Percentiles rank a stretch among this genome's conserved stretches.
Conservation (phyloP, 2,888 invertebrate species). For the Slavum lentiscoides region DNA sequence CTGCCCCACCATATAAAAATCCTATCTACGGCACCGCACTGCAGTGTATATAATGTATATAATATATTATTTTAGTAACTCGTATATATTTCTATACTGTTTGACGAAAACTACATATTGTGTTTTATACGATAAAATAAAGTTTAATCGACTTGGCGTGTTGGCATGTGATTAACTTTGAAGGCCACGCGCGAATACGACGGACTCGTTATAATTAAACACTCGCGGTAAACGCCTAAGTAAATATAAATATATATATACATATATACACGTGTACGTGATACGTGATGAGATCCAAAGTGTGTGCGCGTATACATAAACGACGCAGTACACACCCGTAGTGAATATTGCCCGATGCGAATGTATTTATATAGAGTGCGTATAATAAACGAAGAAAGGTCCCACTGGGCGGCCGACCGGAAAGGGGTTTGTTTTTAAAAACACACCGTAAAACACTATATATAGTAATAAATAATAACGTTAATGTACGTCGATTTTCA, state of each 20-base stretch:
- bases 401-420: too few relatives aligned
- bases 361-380: too few relatives aligned
- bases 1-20: too few relatives aligned
- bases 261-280: too few relatives aligned
- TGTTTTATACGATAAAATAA: background rate
- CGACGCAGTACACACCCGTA: too few relatives aligned
- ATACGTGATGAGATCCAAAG: background rate
- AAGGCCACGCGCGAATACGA: background rate
- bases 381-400: background rate
- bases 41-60: too few relatives aligned
- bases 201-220: slow-evolving; percentile 4
- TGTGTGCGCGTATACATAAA: background rate
- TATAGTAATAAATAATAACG: too few relatives aligned
- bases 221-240: background rate
- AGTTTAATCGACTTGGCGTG: slow-evolving; percentile 16
- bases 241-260: too few relatives aligned
- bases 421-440: slow-evolving; percentile 2
- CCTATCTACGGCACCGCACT: too few relatives aligned
- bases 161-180: background rate
- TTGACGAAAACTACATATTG: background rate
- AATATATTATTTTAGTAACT: too few relatives aligned
- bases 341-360: too few relatives aligned
- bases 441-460: background rate
- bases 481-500: too few relatives aligned
- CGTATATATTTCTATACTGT: background rate